Evolutionary conservation across 2,113 vertebrate genomes (phyloP).

Genomic region (Clupea harengus): DNA sequence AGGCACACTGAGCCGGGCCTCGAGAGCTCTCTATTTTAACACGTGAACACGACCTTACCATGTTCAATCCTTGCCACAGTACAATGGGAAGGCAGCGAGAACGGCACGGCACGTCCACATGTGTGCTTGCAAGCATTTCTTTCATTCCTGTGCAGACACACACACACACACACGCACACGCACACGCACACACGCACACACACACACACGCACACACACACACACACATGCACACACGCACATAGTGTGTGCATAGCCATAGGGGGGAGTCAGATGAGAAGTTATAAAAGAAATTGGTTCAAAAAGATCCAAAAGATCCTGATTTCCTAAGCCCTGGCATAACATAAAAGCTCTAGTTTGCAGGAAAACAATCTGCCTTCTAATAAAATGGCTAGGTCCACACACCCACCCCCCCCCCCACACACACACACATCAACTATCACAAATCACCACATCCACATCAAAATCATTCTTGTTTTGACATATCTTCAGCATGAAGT

Average conservation of each 20-base stretch:
- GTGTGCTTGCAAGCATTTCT: background rate
- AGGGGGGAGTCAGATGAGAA: background rate
- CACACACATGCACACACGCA: background rate
- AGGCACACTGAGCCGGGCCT: constrained; percentile 18
- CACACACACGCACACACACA: background rate
- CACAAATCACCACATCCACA: background rate
- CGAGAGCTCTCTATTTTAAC: constrained; percentile 46
- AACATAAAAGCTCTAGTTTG: background rate
- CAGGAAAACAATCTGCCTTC: background rate
- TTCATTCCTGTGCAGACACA: background rate
- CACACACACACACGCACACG: background rate
- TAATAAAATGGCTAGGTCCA: background rate
- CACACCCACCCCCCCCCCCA: background rate
- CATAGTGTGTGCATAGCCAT: too few relatives aligned
- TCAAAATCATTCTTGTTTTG: background rate
- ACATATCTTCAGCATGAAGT: background rate
- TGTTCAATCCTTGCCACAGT: background rate
- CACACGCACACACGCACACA: background rate
- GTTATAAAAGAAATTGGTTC: background rate
- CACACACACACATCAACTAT: background rate
- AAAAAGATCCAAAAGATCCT: background rate
- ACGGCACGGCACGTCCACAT: background rate
- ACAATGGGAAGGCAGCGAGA: background rate
- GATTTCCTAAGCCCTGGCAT: constrained; percentile 6
- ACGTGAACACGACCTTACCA: constrained; percentile 19